Evolutionary conservation across 2,113 vertebrate genomes (phyloP), one percentile per base, ranked within the genome.

Genomic region (Callospermophilus lateralis): DNA sequence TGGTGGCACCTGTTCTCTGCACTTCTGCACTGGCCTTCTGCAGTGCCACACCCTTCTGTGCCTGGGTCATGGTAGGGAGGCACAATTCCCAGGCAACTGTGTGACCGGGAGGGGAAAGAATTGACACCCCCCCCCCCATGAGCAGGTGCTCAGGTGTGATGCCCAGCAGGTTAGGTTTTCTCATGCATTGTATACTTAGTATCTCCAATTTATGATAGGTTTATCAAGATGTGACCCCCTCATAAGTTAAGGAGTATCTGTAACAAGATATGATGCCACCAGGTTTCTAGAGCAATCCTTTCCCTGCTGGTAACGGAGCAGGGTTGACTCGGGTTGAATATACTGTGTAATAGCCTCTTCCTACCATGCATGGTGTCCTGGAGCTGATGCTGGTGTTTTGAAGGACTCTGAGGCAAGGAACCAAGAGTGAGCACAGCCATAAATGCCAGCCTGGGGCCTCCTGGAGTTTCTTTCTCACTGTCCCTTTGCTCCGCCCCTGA

Each of bases 391-490:
- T 16, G 32, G 12, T 80, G 19, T 72, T 77, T 58, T 7, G 67
- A 34, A 39, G 51, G 53, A 3, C 10, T 70, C 26, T 2, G 28
- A 51, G 3, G 45, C 39, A 32, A 4, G 30, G 61, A 30, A 12
- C 10, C 39, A 65, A 11, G 26, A 45, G 5, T 34, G 15, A 30
- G 15, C 6, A 17, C 9, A 32, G 13, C 12, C 15, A 11, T 15
- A 22, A 63, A 12, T 9, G 16, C 19, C n/a, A 12, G 15, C 32
- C 39, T 3, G 42, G 42, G 45, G 4, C 42, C 72, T 48, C 28
- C 58, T 3, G 1, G 32, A 68, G 8, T 2, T 42, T 0, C 6
- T 5, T 30, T 45, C 17, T 48, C 2, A 0, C 39, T 10, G 1
- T 4, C 19, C 37, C 63, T 42, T 58, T 24, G 1, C 7, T 3